Evolutionary conservation across 30 jellyfish, hydroid and myxozoan species (phyloP), one percentile per base, ranked within the genome.

Genomic region (Clytia hemisphaerica): DNA sequence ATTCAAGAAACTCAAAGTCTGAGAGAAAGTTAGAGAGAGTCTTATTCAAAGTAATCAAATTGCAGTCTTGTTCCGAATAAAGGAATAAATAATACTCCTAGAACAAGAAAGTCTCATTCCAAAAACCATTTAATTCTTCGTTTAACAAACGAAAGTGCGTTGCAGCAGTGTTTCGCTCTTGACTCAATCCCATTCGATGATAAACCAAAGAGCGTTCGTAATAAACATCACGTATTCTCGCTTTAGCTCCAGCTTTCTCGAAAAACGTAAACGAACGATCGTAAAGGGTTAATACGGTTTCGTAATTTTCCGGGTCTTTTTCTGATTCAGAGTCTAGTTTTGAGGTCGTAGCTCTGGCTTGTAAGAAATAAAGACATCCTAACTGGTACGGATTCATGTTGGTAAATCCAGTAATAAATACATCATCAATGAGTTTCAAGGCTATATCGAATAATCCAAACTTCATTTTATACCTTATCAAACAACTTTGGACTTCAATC

Each of bases 161-260:
- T 65, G 78, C 33, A 19, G 78, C 33, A 9, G 37, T 32, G 78
- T 65, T 65, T 37, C 78, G 73, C 16, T 65, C 78, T n/a, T 18
- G 69, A 0, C 37, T 36, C 34, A 35, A 22, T 4, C 38, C 78
- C 70, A 65, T 14, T 37, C 44, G 67, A 37, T 65, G 67, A 25
- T 35, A 65, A 65, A 44, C 37, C 15, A 65, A 19, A 65, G 71
- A 19, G 18, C 25, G 70, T 65, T 34, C 61, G 15, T 32, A 0
- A 19, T 37, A 65, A 18, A 65, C 33, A 40, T 65, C 78, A 18
- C 21, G 33, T 31, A 36, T 33, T 65, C 16, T 40, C 21, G 67
- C 69, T 37, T 37, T 27, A 6, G 29, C 21, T 15, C 44, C 38
- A 16, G 16, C 72, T 44, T 45, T 65, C 14, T 31, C 18, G 33